Base-by-base conservation (phyloP, 1,140 invertebrate genomes). In the Sinella curviseta region DNA sequence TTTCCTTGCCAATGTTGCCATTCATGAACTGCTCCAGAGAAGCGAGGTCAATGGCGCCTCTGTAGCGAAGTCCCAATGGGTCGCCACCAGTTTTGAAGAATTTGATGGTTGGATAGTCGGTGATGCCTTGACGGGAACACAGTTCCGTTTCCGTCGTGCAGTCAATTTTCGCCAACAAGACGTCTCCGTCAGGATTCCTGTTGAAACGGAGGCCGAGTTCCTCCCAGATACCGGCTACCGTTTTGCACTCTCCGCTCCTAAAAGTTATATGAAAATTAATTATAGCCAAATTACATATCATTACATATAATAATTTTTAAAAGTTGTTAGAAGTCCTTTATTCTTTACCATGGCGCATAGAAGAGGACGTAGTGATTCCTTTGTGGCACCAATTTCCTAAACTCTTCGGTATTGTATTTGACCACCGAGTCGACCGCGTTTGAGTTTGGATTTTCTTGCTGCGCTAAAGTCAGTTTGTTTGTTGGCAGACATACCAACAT, bases 311-410 rank as follows among this genome's bases (percentile, higher is more conserved):
- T 36, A 87, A 82, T 76, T 82, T 84, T 83, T 86, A 60, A 20
- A 26, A 80, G 82, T 79, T 84, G 84, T 48, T 48, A 12, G 8
- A 12, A 48, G 20, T 81, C 87, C 88, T 80, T 88, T 87, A n/a
- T n/a, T 86, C 8, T 1, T 39, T 30, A 76, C 93, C 93, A 94
- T 33, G 93, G 92, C 12, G 92, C 92, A 86, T 90, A 93, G 84
- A 93, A 93, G 89, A 93, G 93, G 36, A 94, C 87, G 86, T 94
- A 94, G 85, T 93, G 90, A 85, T 91, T 89, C 76, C 90, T 92
- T 55, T 89, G 89, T 17, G 87, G 84, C 1, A 93, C 86, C 86
- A 90, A 88, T 30, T 87, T 84, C 1, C 87, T 85, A 84, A 93
- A 93, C 74, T 87, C 90, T 14, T 89, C 88, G 35, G 86, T 87